Conservation (phyloP, 1,140 invertebrate species). For the Dinothrombium tinctorium region DNA sequence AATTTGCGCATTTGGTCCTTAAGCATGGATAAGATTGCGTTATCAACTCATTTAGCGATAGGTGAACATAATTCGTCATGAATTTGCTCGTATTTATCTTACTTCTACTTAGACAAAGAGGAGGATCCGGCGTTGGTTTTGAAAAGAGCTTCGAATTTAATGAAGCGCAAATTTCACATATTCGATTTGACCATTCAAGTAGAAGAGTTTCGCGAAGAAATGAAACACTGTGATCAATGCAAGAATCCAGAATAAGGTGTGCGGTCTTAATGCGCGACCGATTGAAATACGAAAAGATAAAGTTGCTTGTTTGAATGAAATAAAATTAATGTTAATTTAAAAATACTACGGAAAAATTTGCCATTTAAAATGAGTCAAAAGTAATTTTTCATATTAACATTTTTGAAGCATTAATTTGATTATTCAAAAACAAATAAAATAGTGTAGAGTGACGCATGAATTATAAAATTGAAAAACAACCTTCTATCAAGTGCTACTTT, state of each 20-base stretch:
- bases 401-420: no score
- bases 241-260: conserved; percentile 26
- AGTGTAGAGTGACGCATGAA: no score
- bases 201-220: conserved; percentile 71
- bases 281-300: no score
- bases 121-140: conserved; percentile 51
- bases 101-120: conserved; percentile 7
- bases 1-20: conserved; percentile 91
- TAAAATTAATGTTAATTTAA: no score
- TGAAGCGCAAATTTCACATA: conserved; percentile 72
- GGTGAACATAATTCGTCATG: conserved; percentile 21
- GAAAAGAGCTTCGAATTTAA: conserved; percentile 40
- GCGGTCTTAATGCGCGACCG: no score
- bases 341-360: no score
- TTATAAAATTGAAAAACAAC: no score
- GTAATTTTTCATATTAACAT: no score
- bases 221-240: conserved; percentile 77
- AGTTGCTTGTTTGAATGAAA: no score
- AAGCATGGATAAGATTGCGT: conserved; percentile 76
- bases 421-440: no score
- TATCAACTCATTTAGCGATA: conserved; percentile 76
- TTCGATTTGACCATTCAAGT: conserved; percentile 94
- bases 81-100: not conserved
- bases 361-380: no score
- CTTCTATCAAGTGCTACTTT: no score